These are phyloP conservation scores for Aulostomus chinensis DNA, from an alignment of 2,797 vertebrate species.

Conservation along the genomic window DNA sequence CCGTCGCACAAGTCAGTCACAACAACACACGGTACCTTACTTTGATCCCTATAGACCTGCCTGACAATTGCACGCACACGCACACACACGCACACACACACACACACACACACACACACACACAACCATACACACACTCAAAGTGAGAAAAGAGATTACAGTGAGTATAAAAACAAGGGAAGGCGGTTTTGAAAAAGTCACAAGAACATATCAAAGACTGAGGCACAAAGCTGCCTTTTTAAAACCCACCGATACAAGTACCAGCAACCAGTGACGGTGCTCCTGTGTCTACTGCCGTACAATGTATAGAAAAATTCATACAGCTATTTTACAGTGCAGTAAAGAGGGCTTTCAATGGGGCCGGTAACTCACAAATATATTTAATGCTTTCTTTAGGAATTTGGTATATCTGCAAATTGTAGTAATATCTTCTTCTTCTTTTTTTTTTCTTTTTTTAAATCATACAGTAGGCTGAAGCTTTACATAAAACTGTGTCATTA, in stretches of 20 bases:
- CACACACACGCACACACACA: constrained; percentile 12
- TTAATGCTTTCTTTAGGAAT: constrained; percentile 38
- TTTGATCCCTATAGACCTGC: constrained; percentile 38
- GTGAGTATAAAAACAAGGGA: constrained; percentile 50
- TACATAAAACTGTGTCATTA: constrained; percentile 57
- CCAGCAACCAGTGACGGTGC: constrained; percentile 37
- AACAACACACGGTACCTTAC: constrained; percentile 17
- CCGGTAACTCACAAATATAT: constrained; percentile 44
- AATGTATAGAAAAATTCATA: constrained; percentile 51
- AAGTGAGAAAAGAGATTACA: constrained; percentile 44
- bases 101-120: constrained; percentile 14
- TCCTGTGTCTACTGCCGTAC: constrained; percentile 42
- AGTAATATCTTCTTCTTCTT: constrained; percentile 26
- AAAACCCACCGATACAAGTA: constrained; percentile 51
- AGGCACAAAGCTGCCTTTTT: constrained; percentile 74
- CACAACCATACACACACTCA: constrained; percentile 20
- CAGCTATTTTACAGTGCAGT: constrained; percentile 66
- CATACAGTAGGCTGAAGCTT: constrained; percentile 34
- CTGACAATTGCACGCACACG: constrained; percentile 16
- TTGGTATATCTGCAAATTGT: constrained; percentile 45
- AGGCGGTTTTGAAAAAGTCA: constrained; percentile 60
- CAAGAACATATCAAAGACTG: constrained; percentile 66
- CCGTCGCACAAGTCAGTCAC: no score
- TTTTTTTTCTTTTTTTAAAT: constrained; percentile 10
- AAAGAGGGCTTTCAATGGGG: constrained; percentile 22